A percentile compares a stretch with the other conserved stretches of the same genome.
Conservation (phyloP, 2,113 vertebrate species). For the Zonotrichia leucophrys region DNA sequence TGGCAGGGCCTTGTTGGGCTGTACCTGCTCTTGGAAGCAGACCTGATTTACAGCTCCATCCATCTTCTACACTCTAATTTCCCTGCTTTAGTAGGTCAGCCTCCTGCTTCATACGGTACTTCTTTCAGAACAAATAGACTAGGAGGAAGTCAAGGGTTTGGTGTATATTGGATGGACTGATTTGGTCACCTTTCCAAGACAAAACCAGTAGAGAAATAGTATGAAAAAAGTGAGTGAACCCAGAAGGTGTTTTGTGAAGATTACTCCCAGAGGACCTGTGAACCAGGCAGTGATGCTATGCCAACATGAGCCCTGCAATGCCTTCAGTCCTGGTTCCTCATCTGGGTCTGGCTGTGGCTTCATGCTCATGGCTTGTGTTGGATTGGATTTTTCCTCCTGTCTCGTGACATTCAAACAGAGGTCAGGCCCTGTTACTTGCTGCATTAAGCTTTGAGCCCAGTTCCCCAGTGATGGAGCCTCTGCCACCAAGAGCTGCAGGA, state of each 20-base stretch:
- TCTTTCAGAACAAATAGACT: not conserved
- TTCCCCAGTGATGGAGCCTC: not conserved
- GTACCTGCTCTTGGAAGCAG: not conserved
- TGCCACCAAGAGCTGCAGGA: not conserved
- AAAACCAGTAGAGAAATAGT: not conserved
- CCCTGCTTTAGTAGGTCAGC: not conserved
- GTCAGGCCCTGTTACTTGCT: not conserved
- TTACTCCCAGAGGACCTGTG: not conserved
- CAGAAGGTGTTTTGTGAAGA: not conserved
- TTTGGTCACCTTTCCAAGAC: not conserved
- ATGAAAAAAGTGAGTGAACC: not conserved
- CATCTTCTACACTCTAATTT: not conserved
- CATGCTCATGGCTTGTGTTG: fast-evolving
- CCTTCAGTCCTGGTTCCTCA: not conserved
- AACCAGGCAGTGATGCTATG: not conserved
- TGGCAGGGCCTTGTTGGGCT: not conserved
- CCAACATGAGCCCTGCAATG: not conserved
- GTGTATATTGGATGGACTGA: not conserved
- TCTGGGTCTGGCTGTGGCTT: not conserved
- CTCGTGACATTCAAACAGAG: not conserved
- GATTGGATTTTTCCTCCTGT: not conserved
- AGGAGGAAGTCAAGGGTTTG: not conserved
- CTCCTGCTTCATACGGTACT: not conserved
- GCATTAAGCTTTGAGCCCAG: not conserved
- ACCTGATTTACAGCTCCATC: not conserved